These are phyloP conservation scores for Micoletzkya japonica DNA, from an alignment of 2,888 invertebrate genomes.

Conservation along the genomic window DNA sequence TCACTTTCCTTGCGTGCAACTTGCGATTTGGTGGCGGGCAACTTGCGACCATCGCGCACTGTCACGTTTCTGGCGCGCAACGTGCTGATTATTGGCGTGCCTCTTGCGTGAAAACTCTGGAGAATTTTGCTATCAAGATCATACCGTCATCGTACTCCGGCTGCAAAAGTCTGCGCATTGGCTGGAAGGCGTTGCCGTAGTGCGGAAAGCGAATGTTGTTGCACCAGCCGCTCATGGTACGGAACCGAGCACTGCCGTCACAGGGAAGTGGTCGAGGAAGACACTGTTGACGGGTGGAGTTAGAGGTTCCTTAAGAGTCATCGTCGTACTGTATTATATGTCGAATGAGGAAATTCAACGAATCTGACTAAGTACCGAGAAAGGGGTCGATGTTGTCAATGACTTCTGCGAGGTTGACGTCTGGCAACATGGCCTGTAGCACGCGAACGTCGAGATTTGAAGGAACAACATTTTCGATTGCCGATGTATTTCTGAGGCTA, in stretches of 20 bases:
- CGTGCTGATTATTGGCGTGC: no score
- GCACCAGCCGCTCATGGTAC: slow-evolving; percentile 77
- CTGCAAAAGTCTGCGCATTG: slow-evolving; percentile 54
- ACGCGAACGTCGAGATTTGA: slow-evolving; percentile 52
- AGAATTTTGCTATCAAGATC: no score
- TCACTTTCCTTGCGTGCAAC: no score
- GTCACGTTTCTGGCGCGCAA: no score
- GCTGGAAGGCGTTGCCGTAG: slow-evolving; percentile 60
- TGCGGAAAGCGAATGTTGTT: slow-evolving; percentile 72
- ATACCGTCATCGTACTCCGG: slow-evolving; percentile 81
- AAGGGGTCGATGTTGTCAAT: slow-evolving; percentile 59
- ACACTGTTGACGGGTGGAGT: slow-evolving; percentile 45
- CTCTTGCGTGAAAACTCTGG: no score
- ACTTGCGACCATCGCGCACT: no score
- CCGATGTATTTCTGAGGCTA: slow-evolving; percentile 48
- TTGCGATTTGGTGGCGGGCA: no score
- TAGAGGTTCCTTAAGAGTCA: background rate
- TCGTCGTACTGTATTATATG: no score
- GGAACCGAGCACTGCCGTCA: slow-evolving; percentile 49
- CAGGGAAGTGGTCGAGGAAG: slow-evolving; percentile 62
- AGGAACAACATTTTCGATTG: slow-evolving; percentile 53
- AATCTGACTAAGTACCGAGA: slow-evolving; percentile 42
- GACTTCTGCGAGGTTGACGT: slow-evolving; percentile 56
- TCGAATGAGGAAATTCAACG: no score
- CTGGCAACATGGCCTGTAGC: slow-evolving; percentile 57